Percentiles rank a stretch among this genome's conserved stretches.
phyloP scores from a whole-genome alignment of 2,888 invertebrate species.

The Leucoma salicis region DNA sequence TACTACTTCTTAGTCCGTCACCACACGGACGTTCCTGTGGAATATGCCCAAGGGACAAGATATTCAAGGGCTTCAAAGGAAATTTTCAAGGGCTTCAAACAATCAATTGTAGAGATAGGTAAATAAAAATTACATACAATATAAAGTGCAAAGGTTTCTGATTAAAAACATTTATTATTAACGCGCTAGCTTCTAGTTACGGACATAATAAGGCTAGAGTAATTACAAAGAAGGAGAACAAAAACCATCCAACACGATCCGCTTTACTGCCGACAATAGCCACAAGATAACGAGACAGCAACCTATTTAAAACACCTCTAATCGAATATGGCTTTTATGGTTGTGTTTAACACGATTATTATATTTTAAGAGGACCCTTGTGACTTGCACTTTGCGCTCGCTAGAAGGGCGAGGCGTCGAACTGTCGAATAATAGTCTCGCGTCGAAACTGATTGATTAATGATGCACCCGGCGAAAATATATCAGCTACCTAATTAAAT shows the following conservation, averaged over 20 bases:
- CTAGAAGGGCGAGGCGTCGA: constrained; percentile 67
- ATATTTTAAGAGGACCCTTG: constrained; percentile 76
- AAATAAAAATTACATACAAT: too few relatives aligned
- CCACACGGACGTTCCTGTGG: too few relatives aligned
- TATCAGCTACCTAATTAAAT: constrained; percentile 74
- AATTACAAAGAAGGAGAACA: constrained; percentile 60
- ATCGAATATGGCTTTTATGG: constrained; percentile 79
- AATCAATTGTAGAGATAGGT: too few relatives aligned
- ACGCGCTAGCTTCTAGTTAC: constrained; percentile 16
- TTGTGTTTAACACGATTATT: constrained; percentile 81
- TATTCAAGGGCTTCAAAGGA: too few relatives aligned
- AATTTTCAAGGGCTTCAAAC: too few relatives aligned
- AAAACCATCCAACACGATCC: constrained; percentile 54
- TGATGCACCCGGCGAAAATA: constrained; percentile 73
- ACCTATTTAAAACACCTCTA: constrained; percentile 74
- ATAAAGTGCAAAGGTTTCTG: too few relatives aligned
- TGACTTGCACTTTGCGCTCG: constrained; percentile 74
- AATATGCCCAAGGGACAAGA: too few relatives aligned
- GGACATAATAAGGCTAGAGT: constrained; percentile 42
- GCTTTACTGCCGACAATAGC: constrained; percentile 63
- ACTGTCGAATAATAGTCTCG: constrained; percentile 70
- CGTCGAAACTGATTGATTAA: constrained; percentile 74
- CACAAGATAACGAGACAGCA: constrained; percentile 70
- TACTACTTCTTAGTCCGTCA: too few relatives aligned
- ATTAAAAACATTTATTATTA: too few relatives aligned